Conservation (phyloP, 2,113 vertebrate genomes). For the Calyptomena viridis region DNA sequence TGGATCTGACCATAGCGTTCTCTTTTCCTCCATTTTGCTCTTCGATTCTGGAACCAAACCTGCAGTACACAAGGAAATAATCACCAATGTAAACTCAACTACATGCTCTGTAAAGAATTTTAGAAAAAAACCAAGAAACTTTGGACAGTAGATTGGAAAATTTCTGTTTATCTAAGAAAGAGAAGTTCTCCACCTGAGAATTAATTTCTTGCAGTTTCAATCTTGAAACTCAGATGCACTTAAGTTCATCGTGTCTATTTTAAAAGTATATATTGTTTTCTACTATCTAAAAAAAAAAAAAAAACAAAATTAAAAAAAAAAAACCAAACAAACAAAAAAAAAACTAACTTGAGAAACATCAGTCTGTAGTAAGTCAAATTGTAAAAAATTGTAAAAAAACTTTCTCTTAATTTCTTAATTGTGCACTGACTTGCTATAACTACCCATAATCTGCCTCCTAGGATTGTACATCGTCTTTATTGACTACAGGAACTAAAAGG, state of each 20-base stretch:
- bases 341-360: neutral
- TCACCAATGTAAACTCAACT: neutral
- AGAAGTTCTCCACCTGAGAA: neutral
- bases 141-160: neutral
- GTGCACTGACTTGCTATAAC: neutral
- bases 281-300: neutral
- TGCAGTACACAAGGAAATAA: conserved; percentile 38
- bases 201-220: neutral
- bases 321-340: too few relatives aligned
- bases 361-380: neutral
- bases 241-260: neutral
- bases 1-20: conserved; percentile 97
- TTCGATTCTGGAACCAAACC: conserved; percentile 99
- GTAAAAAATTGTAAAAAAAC: neutral
- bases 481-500: neutral
- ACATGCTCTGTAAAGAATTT: neutral
- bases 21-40: conserved; percentile 97
- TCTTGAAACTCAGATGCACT: neutral
- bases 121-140: neutral
- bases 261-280: neutral
- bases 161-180: neutral
- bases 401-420: neutral
- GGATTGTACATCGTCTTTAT: neutral
- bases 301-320: neutral
- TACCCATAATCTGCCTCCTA: neutral